phyloP scores from a whole-genome alignment of 1,140 invertebrate species.

The Hermetia illucens region DNA sequence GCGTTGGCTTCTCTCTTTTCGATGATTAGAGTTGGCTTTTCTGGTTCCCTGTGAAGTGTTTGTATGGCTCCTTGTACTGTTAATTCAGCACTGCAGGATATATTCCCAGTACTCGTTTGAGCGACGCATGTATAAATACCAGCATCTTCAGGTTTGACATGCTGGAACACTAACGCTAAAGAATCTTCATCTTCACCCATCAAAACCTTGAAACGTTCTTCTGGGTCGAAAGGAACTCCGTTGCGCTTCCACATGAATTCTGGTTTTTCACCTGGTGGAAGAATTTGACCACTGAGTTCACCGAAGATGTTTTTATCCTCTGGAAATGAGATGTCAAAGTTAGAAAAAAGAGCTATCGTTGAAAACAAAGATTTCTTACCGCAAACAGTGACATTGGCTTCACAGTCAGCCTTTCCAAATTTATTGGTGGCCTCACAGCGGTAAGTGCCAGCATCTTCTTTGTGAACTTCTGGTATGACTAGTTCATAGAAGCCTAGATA shows the following conservation, averaged over 20 bases:
- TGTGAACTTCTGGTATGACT: slow-evolving; percentile 68
- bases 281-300: slow-evolving; percentile 47
- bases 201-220: slow-evolving; percentile 86
- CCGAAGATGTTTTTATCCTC: slow-evolving; percentile 73
- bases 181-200: slow-evolving; percentile 88
- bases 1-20: slow-evolving; percentile 62
- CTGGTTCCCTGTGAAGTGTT: slow-evolving; percentile 64
- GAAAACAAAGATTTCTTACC: slow-evolving; percentile 32
- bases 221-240: slow-evolving; percentile 76
- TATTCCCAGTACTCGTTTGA: slow-evolving; percentile 79
- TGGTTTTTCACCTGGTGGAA: slow-evolving; percentile 62
- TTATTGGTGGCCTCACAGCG: slow-evolving; percentile 75
- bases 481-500: slow-evolving; percentile 81
- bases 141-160: slow-evolving; percentile 84
- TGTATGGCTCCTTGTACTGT: slow-evolving; percentile 79
- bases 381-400: slow-evolving; percentile 64
- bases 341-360: slow-evolving; percentile 11
- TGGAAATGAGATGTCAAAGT: slow-evolving; percentile 21
- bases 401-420: slow-evolving; percentile 60
- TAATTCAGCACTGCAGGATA: slow-evolving; percentile 84
- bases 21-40: slow-evolving; percentile 58
- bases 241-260: slow-evolving; percentile 84
- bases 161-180: slow-evolving; percentile 80
- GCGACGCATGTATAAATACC: slow-evolving; percentile 91
- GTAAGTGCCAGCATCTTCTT: slow-evolving; percentile 75